Evolutionary conservation across 2,113 vertebrate species (phyloP), one percentile per base, ranked within the genome.

Genomic region (Paraplagusia blochii): DNA sequence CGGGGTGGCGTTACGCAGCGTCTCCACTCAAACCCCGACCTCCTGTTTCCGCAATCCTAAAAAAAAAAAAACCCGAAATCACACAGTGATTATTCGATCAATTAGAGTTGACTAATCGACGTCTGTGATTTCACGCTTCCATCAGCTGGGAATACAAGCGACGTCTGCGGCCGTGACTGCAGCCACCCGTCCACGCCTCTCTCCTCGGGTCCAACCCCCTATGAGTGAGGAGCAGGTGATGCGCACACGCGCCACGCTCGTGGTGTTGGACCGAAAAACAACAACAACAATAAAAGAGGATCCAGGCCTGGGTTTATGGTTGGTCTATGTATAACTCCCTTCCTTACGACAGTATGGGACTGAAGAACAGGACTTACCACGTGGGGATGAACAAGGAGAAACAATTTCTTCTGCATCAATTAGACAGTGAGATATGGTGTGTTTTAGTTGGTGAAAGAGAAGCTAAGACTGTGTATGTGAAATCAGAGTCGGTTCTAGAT

Each of bases 161-260:
- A 38, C 11, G 36, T 38, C 11, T 40, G 38, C 13, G 38, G 11
- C 36, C 2, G 36, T 10, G 36, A 38, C 22, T 29, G 22, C 22
- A 29, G 22, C 22, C 22, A 29, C 3, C 22, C 22, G 22, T 29
- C 6, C 22, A 69, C 79, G 71, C 77, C 77, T 61, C 67, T 59
- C 39, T 7, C 22, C 33, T 4, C 1, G 11, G 22, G 22, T 14
- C 62, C 63, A 38, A 0, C 49, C 63, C 46, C 50, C 48, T 42
- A 18, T 14, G n/a, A 47, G 12, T 1, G 40, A 73, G 54, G 40
- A 73, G 54, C 77, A 79, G 69, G 69, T 79, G 70, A 9, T 46
- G 9, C 11, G 12, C 12, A 46, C 15, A 22, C 49, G 11, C n/a
- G 11, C 35, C 22, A 33, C 12, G 38, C 38, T 44, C 40, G 33